Base-by-base conservation (phyloP, 1,140 invertebrate genomes). In the Euwallacea fornicatus region DNA sequence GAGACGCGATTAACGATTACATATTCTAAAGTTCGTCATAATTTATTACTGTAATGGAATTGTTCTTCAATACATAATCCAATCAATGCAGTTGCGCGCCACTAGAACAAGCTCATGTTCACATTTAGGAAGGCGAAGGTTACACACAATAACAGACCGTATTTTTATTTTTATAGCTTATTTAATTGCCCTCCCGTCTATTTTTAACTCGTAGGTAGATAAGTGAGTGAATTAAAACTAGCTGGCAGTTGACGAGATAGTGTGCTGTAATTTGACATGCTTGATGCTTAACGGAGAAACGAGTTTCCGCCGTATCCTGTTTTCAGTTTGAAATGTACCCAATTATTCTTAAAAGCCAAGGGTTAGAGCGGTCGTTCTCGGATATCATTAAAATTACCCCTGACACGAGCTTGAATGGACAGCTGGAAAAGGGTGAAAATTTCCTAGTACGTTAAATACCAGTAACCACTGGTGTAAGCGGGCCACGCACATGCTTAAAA, bases 161-260 rank as follows among this genome's bases (percentile, higher is more conserved):
- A 65, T 65, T 65, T 65, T 65, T 65, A 65, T 65, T 65, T 65
- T 65, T 65, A 65, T 65, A 65, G 63, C 63, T 65, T 54, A 65
- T 65, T 53, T 65, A 65, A 65, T 54, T 54, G 21, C 63, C 16
- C 21, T 21, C 21, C 9, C 9, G 46, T 65, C 63, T 65, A 65
- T 65, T 65, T 65, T 65, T 65, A 65, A 54, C 16, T 47, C 50
- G 63, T 54, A 65, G 63, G n/a, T 44, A 65, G 63, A 65, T 65
- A 65, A 65, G 63, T 53, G 15, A 11, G 46, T 50, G 46, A 42
- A 65, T 65, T 60, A 60, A 60, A 60, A 60, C 42, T 60, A 42
- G 21, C 10, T 21, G 13, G 21, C 13, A 50, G 46, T 50, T 13
- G 46, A 50, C 46, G 9, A 13, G 9, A 50, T 50, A 50, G 13